Base-by-base conservation (phyloP, 2,888 invertebrate species). In the Epinotia bilunana region DNA sequence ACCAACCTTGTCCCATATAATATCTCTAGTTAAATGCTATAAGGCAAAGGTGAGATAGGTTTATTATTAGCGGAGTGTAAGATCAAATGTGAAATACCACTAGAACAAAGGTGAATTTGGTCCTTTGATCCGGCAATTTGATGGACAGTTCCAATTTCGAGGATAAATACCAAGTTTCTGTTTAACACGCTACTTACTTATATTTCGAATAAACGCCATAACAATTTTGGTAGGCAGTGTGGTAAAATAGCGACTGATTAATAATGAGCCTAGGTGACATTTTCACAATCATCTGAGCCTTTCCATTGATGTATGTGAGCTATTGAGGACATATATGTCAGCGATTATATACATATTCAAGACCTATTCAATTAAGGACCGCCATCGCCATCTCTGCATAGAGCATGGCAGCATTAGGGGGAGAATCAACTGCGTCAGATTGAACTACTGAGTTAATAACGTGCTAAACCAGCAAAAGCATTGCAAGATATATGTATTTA, bases 281-380 rank as follows among this genome's bases (percentile, higher is more conserved):
- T 63, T 43, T 63, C 63, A 23, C 63, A 63, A 63, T 46, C 63
- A 39, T 43, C 63, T 63, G 63, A 46, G 63, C 20, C 12, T 63
- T 62, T 62, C 63, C 20, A 63, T 63, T 63, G 46, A 63, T 4
- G 46, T 46, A 12, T 39, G 63, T 18, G 18, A 20, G 43, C 63
- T 63, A 63, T 63, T 43, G 11, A 63, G 63, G 46, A 7, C 20
- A 63, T 23, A 46, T 63, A 46, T 23, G 63, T 39, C 39, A 23
- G 16, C 20, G 13, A 11, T 28, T 43, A 43, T 23, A 20, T 63
- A 39, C 9, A 0, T 39, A 39, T 39, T 6, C 33, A 33, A 33
- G 33, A 39, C 39, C 39, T 39, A 39, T 39, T 46, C 63, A 11
- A 23, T 23, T 13, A 16, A 7, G 3, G 43, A 43, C 20, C 20